A percentile compares a stretch with the other conserved stretches of the same genome.
Conservation (phyloP, 2,113 vertebrate species). For the Ochotona princeps region DNA sequence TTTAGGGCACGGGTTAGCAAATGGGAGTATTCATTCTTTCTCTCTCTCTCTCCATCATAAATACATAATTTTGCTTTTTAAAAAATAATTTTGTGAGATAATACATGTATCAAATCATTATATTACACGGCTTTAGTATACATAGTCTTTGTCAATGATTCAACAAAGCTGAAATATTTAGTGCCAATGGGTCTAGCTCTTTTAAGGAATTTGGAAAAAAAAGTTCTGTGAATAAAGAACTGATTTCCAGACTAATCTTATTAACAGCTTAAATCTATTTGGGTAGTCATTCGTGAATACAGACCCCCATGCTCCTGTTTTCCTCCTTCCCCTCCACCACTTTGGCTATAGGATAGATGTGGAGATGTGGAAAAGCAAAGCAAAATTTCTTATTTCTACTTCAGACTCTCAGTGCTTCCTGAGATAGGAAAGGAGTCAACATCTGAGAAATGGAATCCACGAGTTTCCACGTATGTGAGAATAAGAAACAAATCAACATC, state of each 20-base stretch:
- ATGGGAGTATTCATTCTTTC: too few relatives aligned
- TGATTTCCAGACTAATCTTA: neutral
- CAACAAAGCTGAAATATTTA: neutral
- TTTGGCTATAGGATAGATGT: neutral
- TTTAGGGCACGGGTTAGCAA: too few relatives aligned
- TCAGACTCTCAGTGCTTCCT: neutral
- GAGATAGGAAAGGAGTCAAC: neutral
- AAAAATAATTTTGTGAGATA: neutral
- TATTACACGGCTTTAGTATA: neutral
- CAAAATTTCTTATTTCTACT: neutral
- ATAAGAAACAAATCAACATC: neutral
- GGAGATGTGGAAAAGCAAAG: conserved; percentile 10
- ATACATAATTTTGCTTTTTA: too few relatives aligned
- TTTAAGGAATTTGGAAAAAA: neutral
- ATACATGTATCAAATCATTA: neutral
- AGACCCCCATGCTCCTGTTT: neutral
- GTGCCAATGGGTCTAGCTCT: neutral
- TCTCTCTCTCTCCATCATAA: too few relatives aligned
- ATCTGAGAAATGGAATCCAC: neutral
- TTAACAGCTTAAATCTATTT: neutral
- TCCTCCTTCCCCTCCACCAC: neutral
- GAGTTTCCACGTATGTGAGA: neutral
- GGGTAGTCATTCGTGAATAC: neutral
- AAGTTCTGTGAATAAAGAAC: neutral
- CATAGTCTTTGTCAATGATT: neutral